Conservation (phyloP, 2,797 vertebrate genomes). For the Fratercula arctica region DNA sequence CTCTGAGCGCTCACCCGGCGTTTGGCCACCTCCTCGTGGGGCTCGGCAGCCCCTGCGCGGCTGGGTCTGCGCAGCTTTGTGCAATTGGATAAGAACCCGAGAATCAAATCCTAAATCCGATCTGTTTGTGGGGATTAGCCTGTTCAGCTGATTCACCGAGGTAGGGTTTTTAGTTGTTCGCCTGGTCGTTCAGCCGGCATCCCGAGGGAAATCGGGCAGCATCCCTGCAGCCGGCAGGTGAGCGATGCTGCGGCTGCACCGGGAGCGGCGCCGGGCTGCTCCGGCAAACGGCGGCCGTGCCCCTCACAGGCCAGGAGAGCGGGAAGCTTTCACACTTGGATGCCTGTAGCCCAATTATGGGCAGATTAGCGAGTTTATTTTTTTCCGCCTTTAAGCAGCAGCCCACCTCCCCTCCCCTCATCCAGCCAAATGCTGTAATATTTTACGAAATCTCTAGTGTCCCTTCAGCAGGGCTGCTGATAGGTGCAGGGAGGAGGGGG, state of each 20-base stretch:
- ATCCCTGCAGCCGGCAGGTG: background rate
- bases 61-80: conserved; percentile 14
- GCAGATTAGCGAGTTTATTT: background rate
- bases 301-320: background rate
- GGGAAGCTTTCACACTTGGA: background rate
- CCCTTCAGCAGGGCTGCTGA: background rate
- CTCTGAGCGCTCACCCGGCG: background rate
- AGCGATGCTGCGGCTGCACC: accelerated
- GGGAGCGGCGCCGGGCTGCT: background rate
- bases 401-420: background rate
- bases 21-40: background rate
- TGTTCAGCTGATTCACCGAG: conserved; percentile 19
- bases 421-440: accelerated
- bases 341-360: background rate
- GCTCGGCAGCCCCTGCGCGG: background rate
- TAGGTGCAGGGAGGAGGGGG: background rate
- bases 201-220: conserved; percentile 64
- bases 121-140: conserved; percentile 70
- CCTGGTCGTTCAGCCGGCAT: background rate
- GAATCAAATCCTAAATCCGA: conserved; percentile 65
- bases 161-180: conserved; percentile 37
- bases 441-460: background rate
- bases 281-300: background rate
- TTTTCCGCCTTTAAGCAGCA: background rate
- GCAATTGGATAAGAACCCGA: conserved; percentile 59